Conservation (phyloP, 1,140 invertebrate species). For the Euura lappo region DNA sequence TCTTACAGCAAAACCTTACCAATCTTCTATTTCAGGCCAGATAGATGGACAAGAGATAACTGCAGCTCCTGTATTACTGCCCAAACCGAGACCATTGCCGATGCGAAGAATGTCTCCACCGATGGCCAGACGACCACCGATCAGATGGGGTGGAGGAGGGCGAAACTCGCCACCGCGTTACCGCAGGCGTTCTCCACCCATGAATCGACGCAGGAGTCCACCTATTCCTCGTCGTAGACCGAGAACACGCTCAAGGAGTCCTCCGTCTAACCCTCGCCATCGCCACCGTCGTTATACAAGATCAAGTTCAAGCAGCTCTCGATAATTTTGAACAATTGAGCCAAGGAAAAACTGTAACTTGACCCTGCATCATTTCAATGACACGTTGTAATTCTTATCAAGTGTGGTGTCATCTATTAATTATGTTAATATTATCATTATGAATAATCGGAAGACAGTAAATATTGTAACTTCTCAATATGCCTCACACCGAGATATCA, state of each 20-base stretch:
- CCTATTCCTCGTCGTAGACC: constrained; percentile 66
- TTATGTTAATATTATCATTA: not conserved
- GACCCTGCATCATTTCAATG: not conserved
- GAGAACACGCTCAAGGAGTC: constrained; percentile 66
- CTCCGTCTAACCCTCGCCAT: constrained; percentile 63
- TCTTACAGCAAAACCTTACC: not conserved
- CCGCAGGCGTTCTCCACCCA: constrained; percentile 69
- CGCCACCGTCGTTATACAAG: constrained; percentile 78
- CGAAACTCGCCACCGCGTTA: constrained; percentile 60
- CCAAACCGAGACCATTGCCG: constrained; percentile 70
- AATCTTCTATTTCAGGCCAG: constrained; percentile 63
- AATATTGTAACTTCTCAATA: not conserved
- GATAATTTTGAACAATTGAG: constrained; percentile 60
- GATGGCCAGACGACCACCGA: constrained; percentile 65
- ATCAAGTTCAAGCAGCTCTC: constrained; percentile 80
- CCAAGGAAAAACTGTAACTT: not conserved
- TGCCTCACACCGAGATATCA: not conserved
- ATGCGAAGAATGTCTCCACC: constrained; percentile 70
- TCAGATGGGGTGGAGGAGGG: constrained; percentile 54
- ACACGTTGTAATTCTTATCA: not conserved
- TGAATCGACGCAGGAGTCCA: constrained; percentile 70
- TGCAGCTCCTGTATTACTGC: constrained; percentile 86
- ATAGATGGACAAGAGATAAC: constrained; percentile 94
- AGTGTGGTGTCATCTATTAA: not conserved
- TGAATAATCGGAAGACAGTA: not conserved